Conservation (phyloP, 35 echinoderm and acorn worm genomes). For the Ptychodera flava region DNA sequence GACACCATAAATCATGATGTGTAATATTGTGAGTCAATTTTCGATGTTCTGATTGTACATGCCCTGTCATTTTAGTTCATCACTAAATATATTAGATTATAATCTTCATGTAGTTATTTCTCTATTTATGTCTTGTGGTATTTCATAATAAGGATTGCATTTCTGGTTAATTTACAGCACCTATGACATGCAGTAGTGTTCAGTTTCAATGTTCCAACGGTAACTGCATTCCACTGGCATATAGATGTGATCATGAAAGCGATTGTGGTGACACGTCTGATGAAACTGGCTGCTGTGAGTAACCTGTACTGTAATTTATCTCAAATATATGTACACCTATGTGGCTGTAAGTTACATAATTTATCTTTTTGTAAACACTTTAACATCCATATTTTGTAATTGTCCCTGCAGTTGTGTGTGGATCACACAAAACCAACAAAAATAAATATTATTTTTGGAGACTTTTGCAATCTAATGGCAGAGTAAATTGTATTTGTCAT, state of each 20-base stretch:
- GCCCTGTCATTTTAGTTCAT: too few relatives aligned
- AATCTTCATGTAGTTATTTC: too few relatives aligned
- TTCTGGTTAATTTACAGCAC: not conserved
- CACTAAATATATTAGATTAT: too few relatives aligned
- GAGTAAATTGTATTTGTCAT: too few relatives aligned
- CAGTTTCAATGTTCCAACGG: not conserved
- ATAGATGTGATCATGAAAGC: not conserved
- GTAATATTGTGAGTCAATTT: not conserved
- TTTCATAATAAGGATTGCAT: not conserved
- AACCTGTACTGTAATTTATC: not conserved
- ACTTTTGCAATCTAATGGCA: not conserved
- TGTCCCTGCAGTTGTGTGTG: too few relatives aligned
- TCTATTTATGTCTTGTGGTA: not conserved
- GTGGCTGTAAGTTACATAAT: not conserved
- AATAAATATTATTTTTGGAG: too few relatives aligned
- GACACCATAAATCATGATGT: not conserved
- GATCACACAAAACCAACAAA: too few relatives aligned
- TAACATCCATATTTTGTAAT: too few relatives aligned
- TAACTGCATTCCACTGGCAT: not conserved
- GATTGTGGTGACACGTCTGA: not conserved
- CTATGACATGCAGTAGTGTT: not conserved
- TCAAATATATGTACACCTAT: not conserved
- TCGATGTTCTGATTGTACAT: too few relatives aligned
- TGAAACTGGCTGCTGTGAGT: not conserved
- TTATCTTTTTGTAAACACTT: too few relatives aligned